These are phyloP conservation scores for Solea senegalensis DNA, from an alignment of 2,113 vertebrate genomes.

Conservation along the genomic window DNA sequence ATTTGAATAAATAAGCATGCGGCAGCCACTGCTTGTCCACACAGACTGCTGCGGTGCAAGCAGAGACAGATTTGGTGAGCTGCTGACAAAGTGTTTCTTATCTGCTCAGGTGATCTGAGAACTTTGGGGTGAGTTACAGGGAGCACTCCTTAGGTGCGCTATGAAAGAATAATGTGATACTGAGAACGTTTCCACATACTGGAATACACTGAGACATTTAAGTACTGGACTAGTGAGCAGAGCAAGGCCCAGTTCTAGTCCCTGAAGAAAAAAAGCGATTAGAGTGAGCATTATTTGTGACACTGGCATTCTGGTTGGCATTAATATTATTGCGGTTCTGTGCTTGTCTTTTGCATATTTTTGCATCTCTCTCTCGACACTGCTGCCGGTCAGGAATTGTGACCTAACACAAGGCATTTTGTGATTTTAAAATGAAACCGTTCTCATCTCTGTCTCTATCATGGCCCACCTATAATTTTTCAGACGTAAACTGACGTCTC, in stretches of 20 bases:
- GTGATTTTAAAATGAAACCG: not conserved
- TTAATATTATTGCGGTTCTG: not conserved
- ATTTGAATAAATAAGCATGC: slow-evolving; percentile 29
- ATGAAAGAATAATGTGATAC: slow-evolving; percentile 85
- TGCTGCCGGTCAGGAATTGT: not conserved
- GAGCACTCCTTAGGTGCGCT: slow-evolving; percentile 69
- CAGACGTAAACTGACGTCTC: no score
- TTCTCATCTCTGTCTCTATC: no score
- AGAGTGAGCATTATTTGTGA: no score
- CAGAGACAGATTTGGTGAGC: slow-evolving; percentile 63
- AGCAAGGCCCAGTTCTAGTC: not conserved
- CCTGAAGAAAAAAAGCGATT: not conserved
- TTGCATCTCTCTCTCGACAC: slow-evolving; percentile 37
- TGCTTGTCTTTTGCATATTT: slow-evolving; percentile 47
- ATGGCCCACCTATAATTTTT: no score
- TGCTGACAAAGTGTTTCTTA: slow-evolving; percentile 77
- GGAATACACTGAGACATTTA: slow-evolving; percentile 45
- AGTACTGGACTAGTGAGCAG: slow-evolving; percentile 21
- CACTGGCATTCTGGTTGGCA: not conserved
- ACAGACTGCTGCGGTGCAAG: slow-evolving; percentile 37
- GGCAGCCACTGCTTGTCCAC: slow-evolving; percentile 10
- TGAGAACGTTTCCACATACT: slow-evolving; percentile 74
- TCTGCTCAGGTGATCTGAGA: slow-evolving; percentile 82
- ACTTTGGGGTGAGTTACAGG: slow-evolving; percentile 78
- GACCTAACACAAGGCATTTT: not conserved